Conservation (phyloP, 2,113 vertebrate species). For the Emydura subglobosa region DNA sequence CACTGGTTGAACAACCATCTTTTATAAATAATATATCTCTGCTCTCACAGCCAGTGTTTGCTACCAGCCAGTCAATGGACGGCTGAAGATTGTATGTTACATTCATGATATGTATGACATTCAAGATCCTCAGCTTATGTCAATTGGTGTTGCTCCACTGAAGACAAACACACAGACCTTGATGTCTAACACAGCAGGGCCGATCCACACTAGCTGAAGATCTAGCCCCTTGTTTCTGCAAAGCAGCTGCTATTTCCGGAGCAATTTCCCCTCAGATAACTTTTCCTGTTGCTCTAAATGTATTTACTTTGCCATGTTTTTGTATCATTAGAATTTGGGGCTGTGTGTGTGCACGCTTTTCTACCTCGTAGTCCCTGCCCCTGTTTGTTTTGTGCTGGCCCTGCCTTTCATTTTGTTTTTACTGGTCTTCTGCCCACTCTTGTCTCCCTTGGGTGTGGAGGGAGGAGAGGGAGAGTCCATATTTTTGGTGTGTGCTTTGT, state of each 20-base stretch:
- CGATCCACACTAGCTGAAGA: neutral
- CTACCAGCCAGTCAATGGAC: neutral
- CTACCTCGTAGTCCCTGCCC: neutral
- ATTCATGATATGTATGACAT: neutral
- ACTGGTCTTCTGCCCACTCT: neutral
- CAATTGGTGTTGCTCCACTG: neutral
- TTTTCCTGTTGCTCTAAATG: neutral
- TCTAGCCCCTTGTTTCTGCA: neutral
- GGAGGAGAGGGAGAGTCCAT: neutral
- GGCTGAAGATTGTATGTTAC: neutral
- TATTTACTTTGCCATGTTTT: neutral
- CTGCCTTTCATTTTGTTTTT: neutral
- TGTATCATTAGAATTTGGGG: neutral
- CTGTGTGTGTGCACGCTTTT: neutral
- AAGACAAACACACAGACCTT: neutral
- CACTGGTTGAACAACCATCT: neutral
- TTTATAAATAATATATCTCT: neutral
- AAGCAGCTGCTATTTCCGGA: neutral
- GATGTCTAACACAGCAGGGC: neutral
- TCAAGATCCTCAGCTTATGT: neutral
- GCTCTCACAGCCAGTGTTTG: neutral
- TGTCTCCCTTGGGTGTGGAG: neutral
- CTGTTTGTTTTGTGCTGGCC: neutral
- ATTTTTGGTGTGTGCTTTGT: neutral
- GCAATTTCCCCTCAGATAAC: neutral